Conservation (phyloP, 2,888 invertebrate species). For the Diadegma fenestrale region DNA sequence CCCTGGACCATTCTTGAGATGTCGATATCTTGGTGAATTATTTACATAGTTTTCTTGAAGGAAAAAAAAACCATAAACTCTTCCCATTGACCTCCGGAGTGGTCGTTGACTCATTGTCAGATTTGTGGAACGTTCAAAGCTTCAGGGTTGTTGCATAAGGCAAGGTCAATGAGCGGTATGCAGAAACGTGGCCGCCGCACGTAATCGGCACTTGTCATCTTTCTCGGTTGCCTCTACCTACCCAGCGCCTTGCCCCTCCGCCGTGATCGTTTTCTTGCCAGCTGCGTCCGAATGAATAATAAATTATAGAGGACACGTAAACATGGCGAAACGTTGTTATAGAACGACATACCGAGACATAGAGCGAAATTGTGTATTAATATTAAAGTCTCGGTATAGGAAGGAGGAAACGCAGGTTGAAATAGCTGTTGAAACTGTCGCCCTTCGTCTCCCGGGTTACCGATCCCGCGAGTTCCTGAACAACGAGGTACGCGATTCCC, state of each 20-base stretch:
- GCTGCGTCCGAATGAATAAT: constrained; percentile 77
- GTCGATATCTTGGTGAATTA: too few species aligned
- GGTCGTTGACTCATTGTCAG: not conserved
- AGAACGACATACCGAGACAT: constrained; percentile 71
- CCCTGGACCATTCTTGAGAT: too few species aligned
- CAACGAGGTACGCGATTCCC: constrained; percentile 18
- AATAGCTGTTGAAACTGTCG: constrained; percentile 45
- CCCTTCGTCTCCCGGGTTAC: constrained; percentile 55
- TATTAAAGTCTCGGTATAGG: constrained; percentile 76
- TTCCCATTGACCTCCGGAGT: not conserved
- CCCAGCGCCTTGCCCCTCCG: constrained; percentile 48
- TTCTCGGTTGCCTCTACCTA: constrained; percentile 64
- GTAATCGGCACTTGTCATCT: constrained; percentile 74
- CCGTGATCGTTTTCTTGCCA: constrained; percentile 24
- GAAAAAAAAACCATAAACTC: not conserved
- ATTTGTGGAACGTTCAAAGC: not conserved
- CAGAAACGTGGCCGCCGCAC: constrained; percentile 60
- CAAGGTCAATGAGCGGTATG: not conserved
- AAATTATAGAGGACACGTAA: constrained; percentile 71
- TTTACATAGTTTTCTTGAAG: too few species aligned
- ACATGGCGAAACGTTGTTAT: constrained; percentile 55
- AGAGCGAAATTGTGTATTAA: constrained; percentile 79
- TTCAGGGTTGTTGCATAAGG: too few species aligned
- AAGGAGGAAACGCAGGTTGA: constrained; percentile 27
- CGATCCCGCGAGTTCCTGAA: constrained; percentile 36